These are phyloP conservation scores for Sebastes alutus DNA, from an alignment of 2,797 vertebrate genomes.

Conservation along the genomic window DNA sequence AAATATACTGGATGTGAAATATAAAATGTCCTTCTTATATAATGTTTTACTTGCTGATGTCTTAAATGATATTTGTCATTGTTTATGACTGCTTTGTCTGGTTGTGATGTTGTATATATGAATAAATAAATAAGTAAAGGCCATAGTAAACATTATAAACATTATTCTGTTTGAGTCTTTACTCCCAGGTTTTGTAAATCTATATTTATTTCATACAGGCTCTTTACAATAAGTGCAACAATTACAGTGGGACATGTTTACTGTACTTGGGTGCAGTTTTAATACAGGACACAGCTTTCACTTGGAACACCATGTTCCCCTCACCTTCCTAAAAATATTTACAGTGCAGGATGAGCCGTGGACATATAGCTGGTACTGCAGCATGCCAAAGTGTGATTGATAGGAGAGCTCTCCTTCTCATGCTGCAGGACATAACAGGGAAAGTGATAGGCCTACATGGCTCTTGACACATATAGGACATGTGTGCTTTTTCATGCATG, in stretches of 20 bases:
- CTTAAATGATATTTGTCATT: neutral
- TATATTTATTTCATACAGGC: neutral
- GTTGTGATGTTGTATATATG: neutral
- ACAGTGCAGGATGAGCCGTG: conserved; percentile 5
- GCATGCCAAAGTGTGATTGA: conserved; percentile 51
- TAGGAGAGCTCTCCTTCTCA: conserved; percentile 12
- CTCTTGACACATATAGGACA: conserved; percentile 9
- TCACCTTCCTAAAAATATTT: conserved; percentile 47
- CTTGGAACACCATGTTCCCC: conserved; percentile 34
- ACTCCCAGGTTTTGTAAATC: neutral
- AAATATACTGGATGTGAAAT: neutral
- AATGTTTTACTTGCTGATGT: neutral
- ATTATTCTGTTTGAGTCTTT: neutral
- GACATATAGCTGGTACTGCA: conserved; percentile 31
- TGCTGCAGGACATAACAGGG: conserved; percentile 22
- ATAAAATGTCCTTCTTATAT: neutral
- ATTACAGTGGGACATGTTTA: neutral
- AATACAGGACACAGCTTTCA: neutral
- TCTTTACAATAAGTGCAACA: neutral
- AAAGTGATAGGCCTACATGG: conserved; percentile 35
- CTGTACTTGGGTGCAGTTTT: neutral
- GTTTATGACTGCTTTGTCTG: neutral
- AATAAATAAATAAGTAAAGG: neutral
- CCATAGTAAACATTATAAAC: neutral
- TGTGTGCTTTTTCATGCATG: neutral